Base-by-base conservation (phyloP, 1,140 invertebrate species). In the Venustaconcha ellipsiformis region DNA sequence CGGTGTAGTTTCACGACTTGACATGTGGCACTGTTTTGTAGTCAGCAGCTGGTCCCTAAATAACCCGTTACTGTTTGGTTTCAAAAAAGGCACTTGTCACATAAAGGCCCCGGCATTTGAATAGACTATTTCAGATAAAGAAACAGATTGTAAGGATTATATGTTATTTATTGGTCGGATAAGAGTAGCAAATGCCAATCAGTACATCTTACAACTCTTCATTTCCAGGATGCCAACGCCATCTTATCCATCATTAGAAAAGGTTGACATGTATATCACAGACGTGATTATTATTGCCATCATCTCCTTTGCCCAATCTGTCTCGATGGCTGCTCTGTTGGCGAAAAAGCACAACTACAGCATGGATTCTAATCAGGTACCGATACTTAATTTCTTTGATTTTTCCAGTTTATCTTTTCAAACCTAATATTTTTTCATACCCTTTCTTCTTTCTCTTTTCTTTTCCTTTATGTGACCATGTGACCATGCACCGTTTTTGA, bases 301-400 rank as follows among this genome's bases (percentile, higher is more conserved):
- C 14, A 81, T 90, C 14, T 87, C 90, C 1, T 87, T 90, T 72
- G 86, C 89, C 59, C 84, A 81, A n/a, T 80, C 78, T 64, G 74
- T 90, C 60, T 88, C 89, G 3, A 57, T 90, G 30, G 87, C 89
- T 15, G 88, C 89, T 75, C 81, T 90, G 67, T 84, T 90, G 71
- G 90, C 86, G 11, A 89, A 91, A 76, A 88, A 87, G 74, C 78
- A 84, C 23, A 78, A 84, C 15, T 91, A 90, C 74, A 78, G 83
- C 72, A 82, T 89, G 14, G 86, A 90, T 78, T 56, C 89, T 5
- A 87, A 88, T 58, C 89, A 90, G 76, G 91, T 92, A 80, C 57
- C 65, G n/a, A 62, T 66, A 14, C 2, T 67, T 18, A 12, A 14
- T 60, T 26, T 20, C 17, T 18, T 69, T 55, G 5, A 4, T 67